A percentile compares a stretch with the other conserved stretches of the same genome.
phyloP scores from a whole-genome alignment of 2,113 vertebrate genomes.

The Arizona elegans region DNA sequence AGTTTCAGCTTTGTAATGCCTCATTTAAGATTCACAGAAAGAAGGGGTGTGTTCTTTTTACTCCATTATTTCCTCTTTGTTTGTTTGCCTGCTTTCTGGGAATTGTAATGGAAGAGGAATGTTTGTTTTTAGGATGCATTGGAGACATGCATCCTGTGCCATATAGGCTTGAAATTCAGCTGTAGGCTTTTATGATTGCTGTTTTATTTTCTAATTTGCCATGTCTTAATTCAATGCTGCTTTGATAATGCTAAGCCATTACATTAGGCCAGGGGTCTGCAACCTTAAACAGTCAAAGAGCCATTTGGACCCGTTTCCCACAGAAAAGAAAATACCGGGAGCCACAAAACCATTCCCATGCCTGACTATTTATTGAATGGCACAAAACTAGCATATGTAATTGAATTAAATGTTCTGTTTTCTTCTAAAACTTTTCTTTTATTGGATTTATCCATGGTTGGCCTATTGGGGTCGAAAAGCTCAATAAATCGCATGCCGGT shows the following conservation, averaged over 20 bases:
- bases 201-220: neutral
- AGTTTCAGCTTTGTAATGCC: constrained; percentile 8
- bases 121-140: neutral
- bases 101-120: constrained; percentile 34
- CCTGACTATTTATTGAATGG: too few relatives aligned
- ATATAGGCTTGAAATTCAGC: neutral
- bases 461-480: too few relatives aligned
- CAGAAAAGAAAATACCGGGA: too few relatives aligned
- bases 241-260: neutral
- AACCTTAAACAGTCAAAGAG: too few relatives aligned
- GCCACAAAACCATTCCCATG: too few relatives aligned
- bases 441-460: too few relatives aligned
- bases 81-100: neutral
- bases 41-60: neutral
- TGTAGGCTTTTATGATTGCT: neutral
- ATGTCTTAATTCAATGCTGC: neutral
- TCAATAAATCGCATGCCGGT: too few relatives aligned
- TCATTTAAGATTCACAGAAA: constrained; percentile 10
- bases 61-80: constrained; percentile 7
- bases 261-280: neutral
- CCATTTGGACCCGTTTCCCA: too few relatives aligned
- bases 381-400: too few relatives aligned
- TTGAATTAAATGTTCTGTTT: too few relatives aligned
- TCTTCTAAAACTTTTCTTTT: too few relatives aligned
- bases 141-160: neutral